phyloP scores from a whole-genome alignment of 1,140 invertebrate species.

The Akabosia matsudoensis region DNA sequence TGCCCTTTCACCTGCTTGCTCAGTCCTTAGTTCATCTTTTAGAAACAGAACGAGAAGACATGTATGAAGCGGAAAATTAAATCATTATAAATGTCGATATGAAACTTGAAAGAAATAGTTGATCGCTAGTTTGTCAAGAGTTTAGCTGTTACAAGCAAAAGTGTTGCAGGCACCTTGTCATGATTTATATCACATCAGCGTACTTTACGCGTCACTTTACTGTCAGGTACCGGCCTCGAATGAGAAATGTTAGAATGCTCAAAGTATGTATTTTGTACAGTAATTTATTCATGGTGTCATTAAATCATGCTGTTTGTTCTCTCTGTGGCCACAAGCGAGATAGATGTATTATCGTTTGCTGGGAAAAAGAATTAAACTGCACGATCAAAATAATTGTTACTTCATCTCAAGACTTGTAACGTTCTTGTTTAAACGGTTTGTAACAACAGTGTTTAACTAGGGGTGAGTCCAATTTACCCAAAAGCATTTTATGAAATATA shows the following conservation, averaged over 20 bases:
- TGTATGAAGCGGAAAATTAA: neutral
- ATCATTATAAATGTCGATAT: neutral
- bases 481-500: too few species aligned
- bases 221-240: neutral
- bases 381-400: neutral
- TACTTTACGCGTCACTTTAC: neutral
- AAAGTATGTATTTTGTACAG: neutral
- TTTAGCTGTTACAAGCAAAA: neutral
- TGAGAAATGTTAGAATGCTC: neutral
- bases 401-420: neutral
- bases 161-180: neutral
- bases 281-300: neutral
- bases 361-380: neutral
- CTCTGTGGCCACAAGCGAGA: neutral
- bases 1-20: neutral
- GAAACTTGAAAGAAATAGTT: neutral
- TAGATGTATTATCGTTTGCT: neutral
- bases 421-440: too few species aligned
- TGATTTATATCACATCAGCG: neutral
- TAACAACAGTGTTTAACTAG: too few species aligned
- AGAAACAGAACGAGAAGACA: too few species aligned
- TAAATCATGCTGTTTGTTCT: neutral
- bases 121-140: neutral
- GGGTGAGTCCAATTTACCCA: too few species aligned
- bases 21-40: neutral